Percentiles rank a stretch among this genome's conserved stretches.
Conservation (phyloP, 2,113 vertebrate species). For the Thalassarche chlororhynchos region DNA sequence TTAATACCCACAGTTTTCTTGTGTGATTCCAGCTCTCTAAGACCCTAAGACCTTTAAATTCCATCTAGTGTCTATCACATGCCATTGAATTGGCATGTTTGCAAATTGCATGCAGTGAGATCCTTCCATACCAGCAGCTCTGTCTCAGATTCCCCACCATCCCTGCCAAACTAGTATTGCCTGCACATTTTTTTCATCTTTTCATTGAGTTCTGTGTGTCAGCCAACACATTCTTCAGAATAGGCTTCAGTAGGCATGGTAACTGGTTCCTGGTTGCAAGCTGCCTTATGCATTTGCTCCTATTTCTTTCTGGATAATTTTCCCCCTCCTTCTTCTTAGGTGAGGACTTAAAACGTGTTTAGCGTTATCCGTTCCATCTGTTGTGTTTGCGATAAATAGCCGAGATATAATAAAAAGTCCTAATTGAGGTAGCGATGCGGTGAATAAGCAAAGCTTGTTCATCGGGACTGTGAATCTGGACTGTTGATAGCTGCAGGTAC, state of each 20-base stretch:
- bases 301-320: conserved; percentile 62
- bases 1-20: conserved; percentile 43
- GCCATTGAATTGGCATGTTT: conserved; percentile 80
- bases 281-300: conserved; percentile 67
- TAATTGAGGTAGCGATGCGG: conserved; percentile 71
- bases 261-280: conserved; percentile 76
- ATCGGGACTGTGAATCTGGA: conserved; percentile 48
- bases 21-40: conserved; percentile 61
- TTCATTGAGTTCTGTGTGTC: conserved; percentile 79
- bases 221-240: conserved; percentile 81
- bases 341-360: conserved; percentile 44
- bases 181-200: conserved; percentile 81
- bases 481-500: conserved; percentile 83
- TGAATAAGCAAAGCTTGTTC: conserved; percentile 70
- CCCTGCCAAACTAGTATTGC: conserved; percentile 75
- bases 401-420: conserved; percentile 58
- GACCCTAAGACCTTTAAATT: conserved; percentile 76
- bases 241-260: conserved; percentile 81
- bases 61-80: conserved; percentile 75
- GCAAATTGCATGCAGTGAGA: conserved; percentile 79
- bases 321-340: conserved; percentile 3
- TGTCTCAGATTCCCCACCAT: conserved; percentile 78
- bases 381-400: conserved; percentile 72
- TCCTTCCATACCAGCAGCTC: conserved; percentile 74
- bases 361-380: conserved; percentile 75